Evolutionary conservation across 2,888 invertebrate genomes (phyloP).

Genomic region (Agriopis marginaria): DNA sequence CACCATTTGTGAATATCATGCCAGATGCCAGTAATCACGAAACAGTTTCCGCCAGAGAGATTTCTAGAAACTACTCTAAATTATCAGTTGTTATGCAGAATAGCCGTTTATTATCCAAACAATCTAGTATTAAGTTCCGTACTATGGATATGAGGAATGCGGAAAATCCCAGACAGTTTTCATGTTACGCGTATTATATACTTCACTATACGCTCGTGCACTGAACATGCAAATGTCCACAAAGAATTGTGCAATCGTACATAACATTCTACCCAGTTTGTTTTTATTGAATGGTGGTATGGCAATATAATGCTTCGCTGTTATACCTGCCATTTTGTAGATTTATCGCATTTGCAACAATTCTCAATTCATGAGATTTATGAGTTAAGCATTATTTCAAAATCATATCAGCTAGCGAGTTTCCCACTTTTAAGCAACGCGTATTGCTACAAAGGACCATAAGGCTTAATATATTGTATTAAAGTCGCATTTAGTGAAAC

Average conservation of each 20-base stretch:
- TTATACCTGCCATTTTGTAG: no score
- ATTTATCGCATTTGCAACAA: no score
- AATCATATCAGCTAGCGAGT: no score
- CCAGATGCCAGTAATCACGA: constrained; percentile 7
- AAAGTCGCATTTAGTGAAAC: no score
- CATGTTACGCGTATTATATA: constrained; percentile 14
- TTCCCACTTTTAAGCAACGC: no score
- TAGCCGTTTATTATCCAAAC: constrained; percentile 29
- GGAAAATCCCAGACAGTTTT: constrained; percentile 29
- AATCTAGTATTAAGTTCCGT: constrained; percentile 11
- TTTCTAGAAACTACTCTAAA: constrained; percentile 27
- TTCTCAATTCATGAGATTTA: no score
- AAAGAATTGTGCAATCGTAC: constrained; percentile 41
- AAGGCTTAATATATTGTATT: no score
- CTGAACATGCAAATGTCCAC: constrained; percentile 34
- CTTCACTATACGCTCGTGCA: constrained; percentile 23
- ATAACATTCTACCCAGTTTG: constrained; percentile 29
- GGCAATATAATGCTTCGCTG: not conserved
- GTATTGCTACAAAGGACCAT: no score
- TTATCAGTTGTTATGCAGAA: constrained; percentile 25
- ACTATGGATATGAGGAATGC: constrained; percentile 22
- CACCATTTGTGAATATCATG: not conserved
- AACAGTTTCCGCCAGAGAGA: constrained; percentile 19
- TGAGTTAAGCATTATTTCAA: no score
- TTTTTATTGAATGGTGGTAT: constrained; percentile 6